Evolutionary conservation across 1,140 invertebrate species (phyloP).

Genomic region (Drosophila parabipectinata): DNA sequence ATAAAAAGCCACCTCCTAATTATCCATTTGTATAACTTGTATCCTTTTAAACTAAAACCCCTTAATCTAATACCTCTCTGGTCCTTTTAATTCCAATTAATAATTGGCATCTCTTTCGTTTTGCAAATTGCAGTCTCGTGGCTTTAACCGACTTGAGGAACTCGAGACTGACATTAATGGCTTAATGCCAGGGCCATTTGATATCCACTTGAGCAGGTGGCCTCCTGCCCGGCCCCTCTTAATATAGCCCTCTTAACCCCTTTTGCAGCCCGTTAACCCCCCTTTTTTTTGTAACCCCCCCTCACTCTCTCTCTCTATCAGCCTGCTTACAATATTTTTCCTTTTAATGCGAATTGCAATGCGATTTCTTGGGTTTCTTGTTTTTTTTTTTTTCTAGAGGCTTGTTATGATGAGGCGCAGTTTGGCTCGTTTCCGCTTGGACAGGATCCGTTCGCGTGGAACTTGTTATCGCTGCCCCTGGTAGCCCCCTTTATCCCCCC

Average conservation of each 20-base stretch:
- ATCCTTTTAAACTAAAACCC: no score
- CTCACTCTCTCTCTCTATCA: no score
- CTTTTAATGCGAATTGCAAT: conserved; percentile 53
- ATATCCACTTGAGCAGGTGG: conserved; percentile 31
- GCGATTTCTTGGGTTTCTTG: conserved; percentile 8
- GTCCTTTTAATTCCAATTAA: neutral
- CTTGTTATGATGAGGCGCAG: conserved; percentile 49
- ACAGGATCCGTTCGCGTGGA: conserved; percentile 67
- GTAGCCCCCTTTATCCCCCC: neutral
- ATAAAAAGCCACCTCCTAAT: neutral
- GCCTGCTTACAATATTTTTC: conserved; percentile 14
- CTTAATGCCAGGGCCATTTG: conserved; percentile 50
- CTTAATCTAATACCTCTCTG: no score
- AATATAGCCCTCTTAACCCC: neutral
- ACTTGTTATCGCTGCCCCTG: conserved; percentile 53
- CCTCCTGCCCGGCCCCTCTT: neutral
- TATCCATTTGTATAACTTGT: neutral
- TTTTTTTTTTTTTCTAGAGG: conserved; percentile 25
- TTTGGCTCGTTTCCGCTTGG: conserved; percentile 66
- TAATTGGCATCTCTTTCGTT: neutral
- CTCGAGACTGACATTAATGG: conserved; percentile 37
- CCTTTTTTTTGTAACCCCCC: neutral
- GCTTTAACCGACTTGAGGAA: neutral
- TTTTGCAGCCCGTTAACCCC: no score
- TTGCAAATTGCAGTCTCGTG: neutral